A percentile compares a stretch with the other conserved stretches of the same genome.
Conservation (phyloP, 2,797 vertebrate species). For the Podarcis lilfordi region DNA sequence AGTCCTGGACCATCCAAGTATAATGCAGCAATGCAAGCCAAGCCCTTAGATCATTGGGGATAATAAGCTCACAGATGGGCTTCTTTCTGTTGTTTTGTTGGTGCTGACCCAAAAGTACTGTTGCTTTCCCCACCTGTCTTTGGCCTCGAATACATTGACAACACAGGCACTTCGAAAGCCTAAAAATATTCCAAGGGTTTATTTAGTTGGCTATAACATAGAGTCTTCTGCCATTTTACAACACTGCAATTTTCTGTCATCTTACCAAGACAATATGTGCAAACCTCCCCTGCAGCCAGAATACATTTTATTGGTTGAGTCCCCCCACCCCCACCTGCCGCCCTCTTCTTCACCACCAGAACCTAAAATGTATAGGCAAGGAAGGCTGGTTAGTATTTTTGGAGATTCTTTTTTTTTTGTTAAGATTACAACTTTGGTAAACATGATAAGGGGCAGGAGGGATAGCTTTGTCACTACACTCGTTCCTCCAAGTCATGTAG, state of each 20-base stretch:
- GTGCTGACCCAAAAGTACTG: not conserved
- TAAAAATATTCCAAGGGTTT: not conserved
- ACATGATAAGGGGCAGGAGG: too few relatives aligned
- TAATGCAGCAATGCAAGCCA: not conserved
- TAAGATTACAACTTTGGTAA: too few relatives aligned
- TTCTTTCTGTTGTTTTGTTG: slow-evolving; percentile 1
- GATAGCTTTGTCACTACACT: too few relatives aligned
- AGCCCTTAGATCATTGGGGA: not conserved
- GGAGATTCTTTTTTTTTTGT: not conserved
- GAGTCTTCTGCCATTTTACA: not conserved
- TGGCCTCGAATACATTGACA: not conserved
- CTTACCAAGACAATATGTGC: not conserved
- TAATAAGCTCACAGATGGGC: not conserved
- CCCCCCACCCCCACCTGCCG: too few relatives aligned
- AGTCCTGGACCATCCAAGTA: not conserved
- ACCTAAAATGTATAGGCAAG: not conserved
- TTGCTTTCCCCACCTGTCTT: not conserved
- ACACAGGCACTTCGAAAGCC: not conserved
- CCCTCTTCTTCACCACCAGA: not conserved
- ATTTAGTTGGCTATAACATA: not conserved
- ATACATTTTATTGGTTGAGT: not conserved
- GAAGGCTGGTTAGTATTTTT: not conserved
- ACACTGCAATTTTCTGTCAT: not conserved
- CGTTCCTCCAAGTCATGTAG: too few relatives aligned
- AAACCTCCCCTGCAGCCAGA: not conserved